Evolutionary conservation across 2,113 vertebrate genomes (phyloP).

Genomic region (Chiloscyllium plagiosum): DNA sequence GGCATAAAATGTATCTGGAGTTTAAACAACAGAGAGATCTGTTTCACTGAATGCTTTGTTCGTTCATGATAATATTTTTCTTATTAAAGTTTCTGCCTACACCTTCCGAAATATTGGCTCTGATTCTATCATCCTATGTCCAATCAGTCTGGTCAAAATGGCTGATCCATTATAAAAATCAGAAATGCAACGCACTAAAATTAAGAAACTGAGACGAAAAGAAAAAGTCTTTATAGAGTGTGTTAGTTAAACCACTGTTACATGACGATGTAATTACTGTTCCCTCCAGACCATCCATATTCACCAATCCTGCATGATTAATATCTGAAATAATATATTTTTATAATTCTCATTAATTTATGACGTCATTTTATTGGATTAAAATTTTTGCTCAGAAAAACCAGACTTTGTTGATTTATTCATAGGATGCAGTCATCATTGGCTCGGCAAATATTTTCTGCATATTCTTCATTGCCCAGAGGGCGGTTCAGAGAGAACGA

Average conservation of each 20-base stretch:
- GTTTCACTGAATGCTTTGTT: no score
- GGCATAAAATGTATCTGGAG: no score
- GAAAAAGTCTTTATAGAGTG: neutral
- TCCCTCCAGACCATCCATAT: neutral
- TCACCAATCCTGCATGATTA: neutral
- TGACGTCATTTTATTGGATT: neutral
- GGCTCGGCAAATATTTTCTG: no score
- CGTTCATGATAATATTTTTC: no score
- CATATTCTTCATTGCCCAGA: no score
- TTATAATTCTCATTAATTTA: neutral
- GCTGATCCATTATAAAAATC: neutral
- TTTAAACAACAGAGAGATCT: no score
- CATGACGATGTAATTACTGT: neutral
- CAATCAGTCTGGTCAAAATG: neutral
- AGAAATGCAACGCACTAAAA: neutral
- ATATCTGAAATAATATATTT: neutral
- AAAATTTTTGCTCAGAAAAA: neutral
- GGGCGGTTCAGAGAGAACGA: no score
- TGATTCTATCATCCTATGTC: neutral
- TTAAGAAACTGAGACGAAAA: neutral
- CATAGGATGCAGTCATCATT: no score
- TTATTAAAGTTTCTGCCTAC: neutral
- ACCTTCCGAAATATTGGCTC: neutral
- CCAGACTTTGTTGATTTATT: neutral
- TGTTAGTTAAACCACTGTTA: neutral